Conservation (phyloP, 2,888 invertebrate genomes). For the Metacarcinus magister region DNA sequence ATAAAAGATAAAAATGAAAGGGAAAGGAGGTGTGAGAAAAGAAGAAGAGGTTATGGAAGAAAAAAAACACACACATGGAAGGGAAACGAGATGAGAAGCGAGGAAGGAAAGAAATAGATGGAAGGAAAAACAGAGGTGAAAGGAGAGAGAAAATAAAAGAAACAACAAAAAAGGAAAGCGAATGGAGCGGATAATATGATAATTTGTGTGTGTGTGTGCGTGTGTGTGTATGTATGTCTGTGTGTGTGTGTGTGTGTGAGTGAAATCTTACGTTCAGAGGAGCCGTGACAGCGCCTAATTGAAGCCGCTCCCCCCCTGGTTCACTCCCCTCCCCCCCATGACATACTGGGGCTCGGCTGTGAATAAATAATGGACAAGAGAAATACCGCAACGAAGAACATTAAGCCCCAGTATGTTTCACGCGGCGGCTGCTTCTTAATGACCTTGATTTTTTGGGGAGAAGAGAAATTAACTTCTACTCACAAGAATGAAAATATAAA, state of each 20-base stretch:
- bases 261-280: not conserved
- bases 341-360: not conserved
- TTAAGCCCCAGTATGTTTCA: not conserved
- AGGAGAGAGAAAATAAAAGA: not conserved
- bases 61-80: not conserved
- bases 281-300: not conserved
- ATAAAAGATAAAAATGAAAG: not conserved
- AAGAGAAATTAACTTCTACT: constrained; percentile 27
- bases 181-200: not conserved
- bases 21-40: not conserved
- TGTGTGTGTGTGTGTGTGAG: not conserved
- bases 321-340: not conserved
- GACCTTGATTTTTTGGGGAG: not conserved
- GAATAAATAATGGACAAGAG: constrained; percentile 8
- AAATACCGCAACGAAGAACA: not conserved
- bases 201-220: not conserved
- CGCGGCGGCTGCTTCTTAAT: not conserved
- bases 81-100: too few species aligned
- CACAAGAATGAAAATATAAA: not conserved
- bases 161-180: not conserved
- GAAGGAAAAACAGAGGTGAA: not conserved
- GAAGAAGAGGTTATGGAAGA: not conserved
- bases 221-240: not conserved
- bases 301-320: not conserved
- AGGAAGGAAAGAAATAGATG: not conserved